Percentiles rank a stretch among this genome's conserved stretches.
Conservation (phyloP, 2,888 invertebrate genomes). For the Boloria euphrosyne region DNA sequence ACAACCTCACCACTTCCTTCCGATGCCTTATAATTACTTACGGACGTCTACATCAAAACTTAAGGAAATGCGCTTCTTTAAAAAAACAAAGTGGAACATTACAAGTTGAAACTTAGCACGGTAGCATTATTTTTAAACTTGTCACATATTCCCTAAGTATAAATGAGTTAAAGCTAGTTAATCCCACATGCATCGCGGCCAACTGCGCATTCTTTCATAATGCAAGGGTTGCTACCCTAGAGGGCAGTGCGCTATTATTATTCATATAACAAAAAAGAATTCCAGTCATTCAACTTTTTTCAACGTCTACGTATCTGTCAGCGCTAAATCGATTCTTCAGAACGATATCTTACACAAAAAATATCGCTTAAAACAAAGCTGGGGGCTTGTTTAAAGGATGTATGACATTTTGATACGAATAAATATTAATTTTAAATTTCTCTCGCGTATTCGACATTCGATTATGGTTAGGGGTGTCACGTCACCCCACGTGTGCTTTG, state of each 20-base stretch:
- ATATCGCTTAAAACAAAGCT: slow-evolving; percentile 66
- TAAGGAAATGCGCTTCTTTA: slow-evolving; percentile 26
- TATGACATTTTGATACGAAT: slow-evolving; percentile 33
- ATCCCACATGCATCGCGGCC: slow-evolving; percentile 69
- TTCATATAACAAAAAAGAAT: slow-evolving; percentile 62
- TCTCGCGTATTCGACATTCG: slow-evolving; percentile 56
- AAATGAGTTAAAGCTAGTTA: slow-evolving; percentile 62
- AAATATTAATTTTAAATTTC: slow-evolving; percentile 33
- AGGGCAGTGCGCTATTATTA: slow-evolving; percentile 75
- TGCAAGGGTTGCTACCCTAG: slow-evolving; percentile 73
- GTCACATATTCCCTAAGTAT: slow-evolving; percentile 55
- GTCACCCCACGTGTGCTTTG: slow-evolving; percentile 64
- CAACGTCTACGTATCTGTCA: slow-evolving; percentile 68
- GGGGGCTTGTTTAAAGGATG: slow-evolving; percentile 53
- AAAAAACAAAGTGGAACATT: slow-evolving; percentile 15
- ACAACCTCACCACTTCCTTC: slow-evolving; percentile 75
- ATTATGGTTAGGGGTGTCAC: slow-evolving; percentile 73
- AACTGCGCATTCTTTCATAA: slow-evolving; percentile 74
- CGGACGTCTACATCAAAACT: slow-evolving; percentile 31
- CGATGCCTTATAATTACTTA: slow-evolving; percentile 71
- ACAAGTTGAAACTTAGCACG: slow-evolving; percentile 43
- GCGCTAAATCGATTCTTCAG: slow-evolving; percentile 49
- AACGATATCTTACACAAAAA: slow-evolving; percentile 49
- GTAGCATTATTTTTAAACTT: slow-evolving; percentile 46
- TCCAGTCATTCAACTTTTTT: slow-evolving; percentile 52